Percentiles rank a stretch among this genome's conserved stretches.
Conservation (phyloP, 2,888 invertebrate genomes). For the Clivina fossor region DNA sequence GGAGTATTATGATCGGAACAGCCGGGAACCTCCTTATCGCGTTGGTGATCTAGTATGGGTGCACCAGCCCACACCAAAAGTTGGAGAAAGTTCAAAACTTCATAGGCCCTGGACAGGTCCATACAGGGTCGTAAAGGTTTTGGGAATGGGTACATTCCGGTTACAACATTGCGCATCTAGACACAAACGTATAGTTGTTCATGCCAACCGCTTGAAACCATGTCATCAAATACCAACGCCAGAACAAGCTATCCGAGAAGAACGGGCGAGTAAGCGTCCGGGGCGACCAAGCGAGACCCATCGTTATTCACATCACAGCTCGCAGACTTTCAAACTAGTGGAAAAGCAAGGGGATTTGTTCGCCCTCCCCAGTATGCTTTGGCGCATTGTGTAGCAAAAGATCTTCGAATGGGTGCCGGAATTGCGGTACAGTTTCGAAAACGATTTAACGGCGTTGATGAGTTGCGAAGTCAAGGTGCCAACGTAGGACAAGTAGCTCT, state of each 20-base stretch:
- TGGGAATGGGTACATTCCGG: background rate
- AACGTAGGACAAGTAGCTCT: constrained; percentile 50
- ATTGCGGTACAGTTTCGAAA: constrained; percentile 50
- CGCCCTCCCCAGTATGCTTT: constrained; percentile 50
- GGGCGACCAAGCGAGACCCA: constrained; percentile 6
- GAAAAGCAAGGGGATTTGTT: constrained; percentile 51
- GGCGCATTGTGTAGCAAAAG: constrained; percentile 55
- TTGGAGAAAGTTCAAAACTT: constrained; percentile 3
- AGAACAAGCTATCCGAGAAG: constrained; percentile 14
- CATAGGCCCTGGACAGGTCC: background rate
- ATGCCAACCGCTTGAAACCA: constrained; percentile 7
- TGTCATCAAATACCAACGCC: constrained; percentile 5
- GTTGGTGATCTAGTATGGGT: constrained; percentile 15
- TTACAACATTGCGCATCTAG: constrained; percentile 9
- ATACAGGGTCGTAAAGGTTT: background rate
- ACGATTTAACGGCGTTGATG: constrained; percentile 35
- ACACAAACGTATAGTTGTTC: background rate
- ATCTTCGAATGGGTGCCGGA: constrained; percentile 54
- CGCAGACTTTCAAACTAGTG: constrained; percentile 50
- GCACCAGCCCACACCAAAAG: constrained; percentile 8
- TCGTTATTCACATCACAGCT: background rate
- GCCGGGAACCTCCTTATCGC: background rate
- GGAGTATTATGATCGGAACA: constrained; percentile 5
- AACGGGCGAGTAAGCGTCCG: constrained; percentile 6
- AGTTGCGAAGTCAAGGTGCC: constrained; percentile 40